Evolutionary conservation across 2,113 vertebrate genomes (phyloP), one percentile per base, ranked within the genome.

Genomic region (Carassius auratus): DNA sequence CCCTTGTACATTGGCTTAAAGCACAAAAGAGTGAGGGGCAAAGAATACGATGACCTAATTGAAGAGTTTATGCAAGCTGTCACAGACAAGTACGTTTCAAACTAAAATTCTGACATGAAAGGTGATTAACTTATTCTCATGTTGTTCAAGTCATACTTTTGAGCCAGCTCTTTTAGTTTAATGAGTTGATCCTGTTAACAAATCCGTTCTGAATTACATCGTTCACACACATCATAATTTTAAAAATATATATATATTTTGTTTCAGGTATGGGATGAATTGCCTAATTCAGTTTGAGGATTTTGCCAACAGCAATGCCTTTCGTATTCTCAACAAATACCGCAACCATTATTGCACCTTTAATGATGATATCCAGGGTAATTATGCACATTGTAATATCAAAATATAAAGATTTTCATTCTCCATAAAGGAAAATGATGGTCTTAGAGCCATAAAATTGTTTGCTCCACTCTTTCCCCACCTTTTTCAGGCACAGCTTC

Each of bases 251-350:
- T 30, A 30, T 30, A 30, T 30, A 30, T 30, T 86, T 13, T 30
- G 7, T 64, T 78, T 52, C 92, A 99, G 98, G 91, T 99, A 98
- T 0, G 97, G 98, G 86, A 98, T 97, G 95, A 97, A 95, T 89
- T 99, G 98, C 81, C 94, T 99, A 48, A 97, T 99, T 89, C 98
- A 99, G 91, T 99, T 99, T 94, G 98, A 99, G 92, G 98, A 99
- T 84, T 99, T 99, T 85, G 98, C 97, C 88, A 99, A 99, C 80
- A 96, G 92, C 91, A 99, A 99, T 0, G 97, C 97, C 13, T 99
- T 99, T 86, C 97, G 97, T 59, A 96, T 99, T 81, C 98, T 99
- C 90, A 95, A 95, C 92, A 99, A 99, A 88, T 99, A 98, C 92
- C 97, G 97, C 79, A 93, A 95, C 90, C 95, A 92, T 82, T 99